Base-by-base conservation (phyloP, 2,888 invertebrate genomes). In the Cistogaster globosa region DNA sequence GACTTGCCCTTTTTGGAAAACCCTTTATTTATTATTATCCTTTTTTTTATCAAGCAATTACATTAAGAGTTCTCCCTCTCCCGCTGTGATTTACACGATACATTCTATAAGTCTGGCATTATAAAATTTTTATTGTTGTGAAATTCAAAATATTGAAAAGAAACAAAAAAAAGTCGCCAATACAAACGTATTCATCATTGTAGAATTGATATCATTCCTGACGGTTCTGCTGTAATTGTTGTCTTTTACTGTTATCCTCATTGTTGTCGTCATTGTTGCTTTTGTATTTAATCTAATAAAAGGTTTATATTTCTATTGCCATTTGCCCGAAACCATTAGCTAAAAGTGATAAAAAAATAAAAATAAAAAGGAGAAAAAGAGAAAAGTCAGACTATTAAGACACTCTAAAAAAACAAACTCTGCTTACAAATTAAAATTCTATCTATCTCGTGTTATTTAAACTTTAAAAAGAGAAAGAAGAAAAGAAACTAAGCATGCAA, bases 211-310 rank as follows among this genome's bases (percentile, higher is more conserved):
- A 65, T 42, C 65, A 57, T 53, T 38, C 16, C 58, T 72, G 32
- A 65, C 60, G 58, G 12, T 67, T 18, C 22, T 67, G 58, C 58
- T 76, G 36, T 48, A 67, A 36, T 22, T 58, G 67, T 14, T 65
- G 42, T 32, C 12, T 36, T 67, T 18, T 48, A 9, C 48, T 38
- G 51, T 51, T 38, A 45, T 12, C 48, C 36, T 67, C 48, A 18
- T 62, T 26, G 45, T 2, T 18, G n/a, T 67, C 36, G 14, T 45
- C 62, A 63, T 45, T 82, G 48, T 65, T 76, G 63, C 57, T 71
- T 55, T 82, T 77, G 71, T 60, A 53, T 71, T 77, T 82, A 82
- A 82, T 82, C 82, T 75, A 82, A 82, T 82, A 82, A 82, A 82
- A 82, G 76, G 76, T 82, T 82, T 74, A 71, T 58, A 60, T 51